Percentiles rank a stretch among this genome's conserved stretches.
phyloP scores from a whole-genome alignment of 2,797 vertebrate species.

The Setipinna tenuifilis region DNA sequence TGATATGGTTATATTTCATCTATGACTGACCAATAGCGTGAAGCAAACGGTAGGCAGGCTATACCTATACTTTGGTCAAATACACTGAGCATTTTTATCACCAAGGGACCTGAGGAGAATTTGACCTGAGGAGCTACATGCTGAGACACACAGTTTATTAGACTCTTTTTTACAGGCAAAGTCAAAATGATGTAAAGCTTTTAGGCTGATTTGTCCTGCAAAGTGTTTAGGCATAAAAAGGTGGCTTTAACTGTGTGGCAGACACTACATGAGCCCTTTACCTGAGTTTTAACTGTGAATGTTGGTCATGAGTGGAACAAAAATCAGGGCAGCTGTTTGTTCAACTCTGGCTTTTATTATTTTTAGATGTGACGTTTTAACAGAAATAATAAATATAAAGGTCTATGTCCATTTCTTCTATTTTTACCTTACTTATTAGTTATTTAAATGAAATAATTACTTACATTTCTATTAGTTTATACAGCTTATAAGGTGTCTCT shows the following conservation, averaged over 20 bases:
- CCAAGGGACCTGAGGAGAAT: background rate
- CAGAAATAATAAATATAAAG: background rate
- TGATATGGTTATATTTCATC: slow-evolving; percentile 13
- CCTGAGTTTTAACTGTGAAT: background rate
- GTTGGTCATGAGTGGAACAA: background rate
- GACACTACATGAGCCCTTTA: background rate
- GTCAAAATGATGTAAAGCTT: background rate
- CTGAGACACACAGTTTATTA: background rate
- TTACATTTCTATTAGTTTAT: background rate
- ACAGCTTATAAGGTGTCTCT: background rate
- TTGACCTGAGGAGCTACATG: background rate
- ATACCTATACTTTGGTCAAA: background rate
- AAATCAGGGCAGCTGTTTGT: background rate
- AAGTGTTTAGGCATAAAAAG: background rate
- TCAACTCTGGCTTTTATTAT: background rate
- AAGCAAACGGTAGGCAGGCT: background rate
- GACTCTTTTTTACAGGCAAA: background rate
- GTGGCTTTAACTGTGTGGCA: background rate
- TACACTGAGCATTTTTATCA: background rate
- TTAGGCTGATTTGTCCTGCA: background rate
- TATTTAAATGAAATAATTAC: background rate
- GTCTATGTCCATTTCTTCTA: background rate
- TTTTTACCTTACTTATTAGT: background rate
- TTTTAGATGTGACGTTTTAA: background rate
- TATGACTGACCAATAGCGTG: background rate